phyloP scores from a whole-genome alignment of 2,797 vertebrate genomes.

The Psittacula derbiana region DNA sequence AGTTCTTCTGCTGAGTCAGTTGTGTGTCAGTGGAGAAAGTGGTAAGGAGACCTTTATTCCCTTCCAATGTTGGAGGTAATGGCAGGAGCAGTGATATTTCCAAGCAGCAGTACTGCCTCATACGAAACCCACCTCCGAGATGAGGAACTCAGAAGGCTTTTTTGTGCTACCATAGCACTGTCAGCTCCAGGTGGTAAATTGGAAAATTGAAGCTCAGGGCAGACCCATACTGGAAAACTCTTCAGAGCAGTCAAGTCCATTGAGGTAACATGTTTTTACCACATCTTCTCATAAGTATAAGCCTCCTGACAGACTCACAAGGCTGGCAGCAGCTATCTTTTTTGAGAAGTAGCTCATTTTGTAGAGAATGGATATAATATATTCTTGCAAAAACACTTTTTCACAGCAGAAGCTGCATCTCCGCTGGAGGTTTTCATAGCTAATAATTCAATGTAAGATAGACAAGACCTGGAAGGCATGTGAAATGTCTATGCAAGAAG shows the following conservation, averaged over 20 bases:
- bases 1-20: neutral
- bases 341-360: neutral
- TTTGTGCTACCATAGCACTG: neutral
- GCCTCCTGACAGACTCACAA: neutral
- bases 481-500: neutral
- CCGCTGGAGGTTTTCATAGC: neutral
- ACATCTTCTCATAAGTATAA: neutral
- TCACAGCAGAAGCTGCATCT: neutral
- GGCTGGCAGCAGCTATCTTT: neutral
- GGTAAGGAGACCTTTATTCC: neutral
- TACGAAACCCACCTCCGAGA: neutral
- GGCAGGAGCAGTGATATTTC: neutral
- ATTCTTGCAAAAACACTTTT: neutral
- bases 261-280: neutral
- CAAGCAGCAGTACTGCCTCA: neutral
- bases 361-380: neutral
- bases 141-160: neutral
- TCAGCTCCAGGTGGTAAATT: neutral
- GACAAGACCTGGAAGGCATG: constrained; percentile 8
- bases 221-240: neutral
- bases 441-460: neutral
- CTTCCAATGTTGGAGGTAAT: neutral
- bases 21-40: neutral
- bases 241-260: neutral
- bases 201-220: neutral